Evolutionary conservation across 2,113 vertebrate species (phyloP).

Genomic region (Cololabis saira): DNA sequence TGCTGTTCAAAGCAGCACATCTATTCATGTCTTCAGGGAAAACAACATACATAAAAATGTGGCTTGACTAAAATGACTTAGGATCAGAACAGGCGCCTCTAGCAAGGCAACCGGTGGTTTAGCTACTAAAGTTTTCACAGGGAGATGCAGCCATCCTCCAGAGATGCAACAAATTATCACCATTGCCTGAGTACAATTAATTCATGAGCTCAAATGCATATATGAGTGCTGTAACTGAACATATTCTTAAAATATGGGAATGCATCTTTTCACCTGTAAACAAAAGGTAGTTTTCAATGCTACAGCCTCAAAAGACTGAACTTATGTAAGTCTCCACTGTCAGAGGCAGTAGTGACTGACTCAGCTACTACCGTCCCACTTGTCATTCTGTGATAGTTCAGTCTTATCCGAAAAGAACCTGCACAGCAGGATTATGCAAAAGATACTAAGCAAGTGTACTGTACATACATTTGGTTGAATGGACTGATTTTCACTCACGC

Average conservation of each 20-base stretch:
- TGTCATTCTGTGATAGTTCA: slow-evolving; percentile 46
- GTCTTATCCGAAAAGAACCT: slow-evolving; percentile 46
- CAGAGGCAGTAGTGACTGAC: slow-evolving; percentile 15
- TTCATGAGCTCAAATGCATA: neutral
- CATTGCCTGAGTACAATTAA: neutral
- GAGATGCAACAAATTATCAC: neutral
- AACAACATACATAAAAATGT: slow-evolving; percentile 53
- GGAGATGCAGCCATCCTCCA: slow-evolving; percentile 26
- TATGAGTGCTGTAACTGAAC: no score
- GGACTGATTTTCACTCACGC: slow-evolving; percentile 10
- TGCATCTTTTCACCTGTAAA: no score
- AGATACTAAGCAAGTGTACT: slow-evolving; percentile 15
- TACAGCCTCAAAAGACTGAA: no score
- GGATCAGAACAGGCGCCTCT: slow-evolving; percentile 51
- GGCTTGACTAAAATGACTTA: slow-evolving; percentile 43
- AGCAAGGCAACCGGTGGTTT: slow-evolving; percentile 44
- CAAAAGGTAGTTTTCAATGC: no score
- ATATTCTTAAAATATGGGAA: no score
- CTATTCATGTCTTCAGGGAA: slow-evolving; percentile 38
- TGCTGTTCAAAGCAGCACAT: slow-evolving; percentile 53
- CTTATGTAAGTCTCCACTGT: slow-evolving; percentile 1
- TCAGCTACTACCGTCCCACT: slow-evolving; percentile 43
- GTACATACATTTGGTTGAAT: slow-evolving; percentile 33
- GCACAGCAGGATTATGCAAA: slow-evolving; percentile 28
- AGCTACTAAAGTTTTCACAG: slow-evolving; percentile 32